phyloP scores from a whole-genome alignment of 2,797 vertebrate genomes.

The Harpagifer antarcticus region DNA sequence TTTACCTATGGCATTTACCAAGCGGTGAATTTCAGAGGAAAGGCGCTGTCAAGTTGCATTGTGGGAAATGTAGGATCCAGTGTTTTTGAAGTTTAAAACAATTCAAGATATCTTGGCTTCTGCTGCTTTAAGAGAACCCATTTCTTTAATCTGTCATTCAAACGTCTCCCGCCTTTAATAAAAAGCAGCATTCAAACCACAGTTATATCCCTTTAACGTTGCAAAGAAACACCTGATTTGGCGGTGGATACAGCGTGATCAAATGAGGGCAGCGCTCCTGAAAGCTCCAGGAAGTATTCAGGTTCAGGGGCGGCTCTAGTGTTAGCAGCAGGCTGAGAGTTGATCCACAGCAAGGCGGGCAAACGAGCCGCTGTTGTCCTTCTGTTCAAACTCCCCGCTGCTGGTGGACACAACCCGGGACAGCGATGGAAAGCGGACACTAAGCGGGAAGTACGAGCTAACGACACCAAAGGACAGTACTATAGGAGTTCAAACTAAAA shows the following conservation, averaged over 20 bases:
- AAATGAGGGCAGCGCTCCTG: conserved; percentile 37
- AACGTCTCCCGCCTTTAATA: fast-evolving
- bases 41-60: conserved; percentile 17
- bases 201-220: not conserved
- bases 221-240: conserved; percentile 40
- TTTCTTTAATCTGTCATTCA: not conserved
- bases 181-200: not conserved
- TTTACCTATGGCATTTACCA: too few species aligned
- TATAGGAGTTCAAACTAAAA: conserved; percentile 15
- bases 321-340: conserved; percentile 52
- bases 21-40: not conserved
- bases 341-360: conserved; percentile 71
- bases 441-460: conserved; percentile 21
- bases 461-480: not conserved
- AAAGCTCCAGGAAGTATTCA: conserved; percentile 62
- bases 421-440: conserved; percentile 40
- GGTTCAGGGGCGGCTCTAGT: conserved; percentile 69
- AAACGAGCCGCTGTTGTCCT: conserved; percentile 61
- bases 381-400: conserved; percentile 49
- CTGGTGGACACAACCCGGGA: conserved; percentile 23
- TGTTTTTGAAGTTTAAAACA: not conserved
- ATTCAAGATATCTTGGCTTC: not conserved
- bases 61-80: conserved; percentile 30
- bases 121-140: not conserved
- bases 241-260: conserved; percentile 12